Evolutionary conservation across 2,888 invertebrate genomes (phyloP), one percentile per base, ranked within the genome.

Genomic region (Ptilodon capucinus): DNA sequence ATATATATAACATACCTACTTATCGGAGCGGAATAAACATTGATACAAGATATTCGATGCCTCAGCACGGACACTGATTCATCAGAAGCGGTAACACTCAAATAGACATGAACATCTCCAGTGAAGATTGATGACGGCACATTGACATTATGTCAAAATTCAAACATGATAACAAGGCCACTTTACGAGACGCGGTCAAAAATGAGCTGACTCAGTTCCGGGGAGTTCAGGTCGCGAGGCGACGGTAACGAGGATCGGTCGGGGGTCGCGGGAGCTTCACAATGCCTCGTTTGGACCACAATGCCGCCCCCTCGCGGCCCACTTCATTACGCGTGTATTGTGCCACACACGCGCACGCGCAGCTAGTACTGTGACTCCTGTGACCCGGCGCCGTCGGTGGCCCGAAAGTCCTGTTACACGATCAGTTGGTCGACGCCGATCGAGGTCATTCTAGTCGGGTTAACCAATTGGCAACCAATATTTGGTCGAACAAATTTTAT

Each of bases 281-380:
- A 90, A 90, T 90, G 81, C 73, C 82, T 89, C 88, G 86, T 89
- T 87, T 86, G 81, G 66, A 56, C 64, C 76, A 89, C 86, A 89
- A 89, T 82, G 78, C 85, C 86, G 86, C 87, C 87, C 83, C 86
- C 86, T 84, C 84, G 76, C 79, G 74, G 84, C 84, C 83, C 86
- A 90, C 91, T 91, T 91, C 91, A 91, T 91, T 91, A 91, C 91
- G 91, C 90, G 84, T 68, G 79, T 85, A 91, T 91, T 91, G 91
- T 91, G 71, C 75, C 60, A 64, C 68, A 67, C 68, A 67, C 66
- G 60, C 71, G 67, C 71, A 74, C 74, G 71, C 75, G 78, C 76
- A 64, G 68, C 64, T 68, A 71, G 65, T 51, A 65, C 68, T 69
- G 64, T 73, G 78, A 76, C 80, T 81, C 57, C 74, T 69, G 73